phyloP scores from a whole-genome alignment of 2,113 vertebrate genomes.

The Microtus richardsoni region DNA sequence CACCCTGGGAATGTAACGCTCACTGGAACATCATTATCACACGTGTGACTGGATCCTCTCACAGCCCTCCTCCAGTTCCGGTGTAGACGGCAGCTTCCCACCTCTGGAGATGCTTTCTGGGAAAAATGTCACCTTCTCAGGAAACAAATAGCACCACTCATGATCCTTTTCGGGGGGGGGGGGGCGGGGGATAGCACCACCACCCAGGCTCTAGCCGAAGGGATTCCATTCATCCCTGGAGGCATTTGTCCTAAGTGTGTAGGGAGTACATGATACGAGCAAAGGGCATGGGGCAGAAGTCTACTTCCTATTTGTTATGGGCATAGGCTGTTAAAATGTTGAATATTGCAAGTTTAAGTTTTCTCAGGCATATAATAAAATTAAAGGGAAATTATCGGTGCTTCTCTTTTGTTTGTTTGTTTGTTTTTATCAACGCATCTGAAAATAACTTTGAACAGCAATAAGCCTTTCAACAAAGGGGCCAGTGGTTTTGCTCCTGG shows the following conservation, averaged over 20 bases:
- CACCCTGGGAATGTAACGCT: not conserved
- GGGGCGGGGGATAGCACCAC: rapidly evolving
- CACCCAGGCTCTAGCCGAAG: not conserved
- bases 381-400: conserved; percentile 43
- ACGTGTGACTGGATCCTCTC: not conserved
- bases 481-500: not conserved
- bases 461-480: not conserved
- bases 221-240: not conserved
- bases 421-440: conserved; percentile 47
- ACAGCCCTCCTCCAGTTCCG: not conserved
- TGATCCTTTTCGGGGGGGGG: not conserved
- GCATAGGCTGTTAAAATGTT: not conserved
- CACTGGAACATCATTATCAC: too few species aligned
- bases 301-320: not conserved
- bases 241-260: not conserved
- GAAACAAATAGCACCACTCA: not conserved
- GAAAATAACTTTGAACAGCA: not conserved
- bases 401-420: conserved; percentile 27
- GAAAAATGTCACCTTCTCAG: not conserved
- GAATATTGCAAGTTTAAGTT: conserved; percentile 61
- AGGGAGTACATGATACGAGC: not conserved
- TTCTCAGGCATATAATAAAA: conserved; percentile 73
- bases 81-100: not conserved
- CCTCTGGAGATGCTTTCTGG: not conserved
- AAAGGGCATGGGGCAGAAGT: not conserved